Percentiles rank a stretch among this genome's conserved stretches.
These are phyloP conservation scores for Globodera rostochiensis DNA, from an alignment of 1,140 invertebrate species.

Conservation along the genomic window DNA sequence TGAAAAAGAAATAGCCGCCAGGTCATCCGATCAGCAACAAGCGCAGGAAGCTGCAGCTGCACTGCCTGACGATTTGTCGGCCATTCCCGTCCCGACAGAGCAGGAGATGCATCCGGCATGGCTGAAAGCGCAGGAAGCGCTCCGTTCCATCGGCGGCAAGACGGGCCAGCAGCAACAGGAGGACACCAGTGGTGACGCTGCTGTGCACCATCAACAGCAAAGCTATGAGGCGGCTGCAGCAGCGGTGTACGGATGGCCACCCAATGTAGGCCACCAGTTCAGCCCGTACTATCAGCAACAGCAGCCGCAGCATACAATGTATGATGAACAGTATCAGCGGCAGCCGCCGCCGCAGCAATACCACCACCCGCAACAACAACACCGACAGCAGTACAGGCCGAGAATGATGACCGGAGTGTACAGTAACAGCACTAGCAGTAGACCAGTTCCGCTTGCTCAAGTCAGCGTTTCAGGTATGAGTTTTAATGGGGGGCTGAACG, in stretches of 20 bases:
- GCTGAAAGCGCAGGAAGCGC: slow-evolving; percentile 25
- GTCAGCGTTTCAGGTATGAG: slow-evolving; percentile 16
- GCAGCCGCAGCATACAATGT: neutral
- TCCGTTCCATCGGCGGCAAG: slow-evolving; percentile 20
- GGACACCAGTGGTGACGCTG: neutral
- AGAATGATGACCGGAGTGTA: neutral
- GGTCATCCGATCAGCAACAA: neutral
- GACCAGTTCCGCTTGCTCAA: slow-evolving; percentile 12
- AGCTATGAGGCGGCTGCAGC: neutral
- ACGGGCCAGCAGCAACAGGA: neutral
- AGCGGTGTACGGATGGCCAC: neutral
- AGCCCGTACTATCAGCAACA: slow-evolving; percentile 27
- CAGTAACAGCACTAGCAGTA: neutral
- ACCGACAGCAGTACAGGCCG: neutral
- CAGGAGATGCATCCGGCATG: slow-evolving; percentile 22
- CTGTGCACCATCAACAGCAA: neutral
- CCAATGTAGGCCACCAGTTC: neutral
- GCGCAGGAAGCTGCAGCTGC: neutral
- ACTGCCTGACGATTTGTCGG: neutral
- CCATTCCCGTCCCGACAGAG: slow-evolving; percentile 3
- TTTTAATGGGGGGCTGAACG: too few species aligned
- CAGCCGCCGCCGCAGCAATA: neutral
- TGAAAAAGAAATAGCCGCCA: too few species aligned
- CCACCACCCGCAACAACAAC: neutral
- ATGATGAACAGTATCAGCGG: neutral